Conservation (phyloP, 1,140 invertebrate genomes). For the Bradysia coprophila region DNA sequence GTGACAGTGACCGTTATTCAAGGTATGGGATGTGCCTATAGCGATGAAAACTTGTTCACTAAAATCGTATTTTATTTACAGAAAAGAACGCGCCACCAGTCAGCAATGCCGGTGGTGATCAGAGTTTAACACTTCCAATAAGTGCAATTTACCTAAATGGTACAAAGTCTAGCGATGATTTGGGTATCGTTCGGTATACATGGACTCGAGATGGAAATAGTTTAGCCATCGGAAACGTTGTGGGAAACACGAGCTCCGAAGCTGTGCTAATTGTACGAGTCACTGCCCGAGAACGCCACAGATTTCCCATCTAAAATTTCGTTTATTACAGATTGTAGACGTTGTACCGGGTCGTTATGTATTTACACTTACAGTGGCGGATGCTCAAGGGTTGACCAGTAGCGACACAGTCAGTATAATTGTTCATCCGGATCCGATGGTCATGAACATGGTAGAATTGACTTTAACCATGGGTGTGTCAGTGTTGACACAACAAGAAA, state of each 20-base stretch:
- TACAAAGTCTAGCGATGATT: slow-evolving; percentile 69
- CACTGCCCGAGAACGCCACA: not conserved
- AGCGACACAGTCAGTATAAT: slow-evolving; percentile 69
- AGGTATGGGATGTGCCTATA: slow-evolving; percentile 35
- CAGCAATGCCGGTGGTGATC: slow-evolving; percentile 73
- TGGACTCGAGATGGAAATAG: slow-evolving; percentile 70
- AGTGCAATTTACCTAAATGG: slow-evolving; percentile 69
- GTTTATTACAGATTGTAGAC: slow-evolving; percentile 57
- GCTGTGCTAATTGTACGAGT: slow-evolving; percentile 52
- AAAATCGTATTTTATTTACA: slow-evolving; percentile 18
- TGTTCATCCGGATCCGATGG: slow-evolving; percentile 61
- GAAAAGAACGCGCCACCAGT: slow-evolving; percentile 76
- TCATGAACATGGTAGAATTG: slow-evolving; percentile 61
- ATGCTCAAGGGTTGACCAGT: slow-evolving; percentile 67
- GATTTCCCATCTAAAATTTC: no score
- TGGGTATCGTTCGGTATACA: slow-evolving; percentile 62
- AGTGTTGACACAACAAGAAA: slow-evolving; percentile 17
- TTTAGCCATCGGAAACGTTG: slow-evolving; percentile 63
- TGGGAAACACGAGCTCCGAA: slow-evolving; percentile 50
- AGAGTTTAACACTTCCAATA: slow-evolving; percentile 53
- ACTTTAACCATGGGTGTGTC: slow-evolving; percentile 52
- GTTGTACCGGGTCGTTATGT: slow-evolving; percentile 73
- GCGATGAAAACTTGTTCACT: no score
- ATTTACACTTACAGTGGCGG: slow-evolving; percentile 72
- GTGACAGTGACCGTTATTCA: slow-evolving; percentile 71